Evolutionary conservation across 2,797 vertebrate genomes (phyloP), one percentile per base, ranked within the genome.

Genomic region (Protonibea diacanthus): DNA sequence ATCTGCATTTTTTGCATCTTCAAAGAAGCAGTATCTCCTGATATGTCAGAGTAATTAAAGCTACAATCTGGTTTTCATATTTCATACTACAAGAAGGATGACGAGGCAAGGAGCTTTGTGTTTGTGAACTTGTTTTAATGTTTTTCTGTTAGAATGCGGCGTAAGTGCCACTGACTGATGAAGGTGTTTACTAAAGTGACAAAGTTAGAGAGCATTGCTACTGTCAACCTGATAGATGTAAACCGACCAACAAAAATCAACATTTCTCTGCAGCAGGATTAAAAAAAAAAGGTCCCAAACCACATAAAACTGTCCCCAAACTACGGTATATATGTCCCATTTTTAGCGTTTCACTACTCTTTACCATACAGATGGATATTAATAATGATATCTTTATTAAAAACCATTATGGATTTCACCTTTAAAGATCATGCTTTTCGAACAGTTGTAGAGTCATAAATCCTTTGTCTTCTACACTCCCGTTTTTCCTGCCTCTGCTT

Each of bases 381-480:
- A 70, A 69, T 58, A 61, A 80, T 72, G 33, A 76, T 72, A 52
- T 45, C 44, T 56, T 45, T 61, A 58, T 52, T 48, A 65, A 74
- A 82, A 77, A 27, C 4, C 25, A 27, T 71, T 72, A 76, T 79
- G 52, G 72, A 78, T 84, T 77, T 85, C 17, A 66, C 74, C 57
- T 85, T 81, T 80, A 73, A 88, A 84, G 63, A 59, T 82, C 62
- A 33, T 77, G 61, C 64, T 80, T 88, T 83, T 82, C 17, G 5
- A 86, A 72, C 75, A 81, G 72, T 73, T 80, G 53, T 78, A 70
- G 23, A 67, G 80, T 60, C 67, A 70, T 86, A 85, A 87, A 91
- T 86, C 78, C 52, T 33, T 68, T 13, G 63, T 62, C 74, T 48
- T 78, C 74, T 18, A 63, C 84, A 74, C 55, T 74, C 76, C 23